Base-by-base conservation (phyloP, 2,888 invertebrate genomes). In the Acrocyrtus sp. region DNA sequence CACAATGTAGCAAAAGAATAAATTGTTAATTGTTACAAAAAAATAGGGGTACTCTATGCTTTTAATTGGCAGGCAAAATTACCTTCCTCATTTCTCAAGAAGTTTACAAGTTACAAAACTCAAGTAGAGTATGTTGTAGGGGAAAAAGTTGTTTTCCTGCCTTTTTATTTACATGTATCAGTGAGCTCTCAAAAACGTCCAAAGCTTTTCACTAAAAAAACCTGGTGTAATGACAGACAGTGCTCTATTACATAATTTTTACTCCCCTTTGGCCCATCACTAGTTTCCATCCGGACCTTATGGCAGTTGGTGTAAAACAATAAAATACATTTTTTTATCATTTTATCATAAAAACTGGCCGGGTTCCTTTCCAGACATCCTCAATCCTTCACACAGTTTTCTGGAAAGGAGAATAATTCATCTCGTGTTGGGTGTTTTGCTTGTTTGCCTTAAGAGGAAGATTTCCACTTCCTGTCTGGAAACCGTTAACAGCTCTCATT, bases 121-220 rank as follows among this genome's bases (percentile, higher is more conserved):
- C n/a, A n/a, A n/a, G n/a, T n/a, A n/a, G n/a, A n/a, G n/a, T n/a
- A n/a, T n/a, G n/a, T n/a, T n/a, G n/a, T n/a, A n/a, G n/a, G n/a
- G n/a, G n/a, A n/a, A n/a, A n/a, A n/a, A n/a, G n/a, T n/a, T n/a
- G n/a, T n/a, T n/a, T n/a, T n/a, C n/a, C n/a, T n/a, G 6, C n/a
- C 45, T 15, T 43, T 51, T 47, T 56, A 65, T 68, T 54, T 54
- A 54, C 61, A 68, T 68, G 68, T 68, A 61, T 61, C 68, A 68
- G 68, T 68, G 29, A 39, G 61, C 34, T 68, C 45, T 60, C 60
- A 26, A 68, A 68, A 68, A 68, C 60, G 60, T 41, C 51, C 22
- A n/a, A n/a, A n/a, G 51, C 54, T 54, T 63, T 54, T 53, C 26
- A 26, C 66, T 48, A 34, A 66, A n/a, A n/a, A 66, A 66, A 56